Conservation (phyloP, 2,113 vertebrate genomes). For the Smithornis capensis region DNA sequence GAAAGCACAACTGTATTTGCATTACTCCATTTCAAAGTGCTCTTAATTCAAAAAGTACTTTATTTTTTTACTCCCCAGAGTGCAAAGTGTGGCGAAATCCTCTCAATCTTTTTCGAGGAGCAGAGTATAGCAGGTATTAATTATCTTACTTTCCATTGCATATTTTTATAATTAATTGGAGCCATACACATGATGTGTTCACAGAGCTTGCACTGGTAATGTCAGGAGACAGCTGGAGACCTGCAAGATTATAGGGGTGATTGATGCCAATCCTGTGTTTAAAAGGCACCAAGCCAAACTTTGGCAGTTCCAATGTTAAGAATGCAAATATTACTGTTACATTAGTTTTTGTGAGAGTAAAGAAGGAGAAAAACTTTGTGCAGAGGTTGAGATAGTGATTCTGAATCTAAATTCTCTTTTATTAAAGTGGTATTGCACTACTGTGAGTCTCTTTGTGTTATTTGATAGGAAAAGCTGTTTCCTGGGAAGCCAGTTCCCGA, state of each 20-base stretch:
- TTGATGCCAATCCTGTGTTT: background rate
- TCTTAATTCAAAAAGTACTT: background rate
- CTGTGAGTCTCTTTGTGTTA: background rate
- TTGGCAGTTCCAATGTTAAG: background rate
- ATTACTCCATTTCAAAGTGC: background rate
- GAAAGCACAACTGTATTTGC: background rate
- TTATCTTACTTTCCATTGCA: background rate
- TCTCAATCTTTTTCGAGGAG: slow-evolving; percentile 96
- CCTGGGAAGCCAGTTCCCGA: background rate
- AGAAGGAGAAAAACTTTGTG: background rate
- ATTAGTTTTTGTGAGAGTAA: background rate
- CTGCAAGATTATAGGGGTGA: background rate
- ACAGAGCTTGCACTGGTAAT: background rate
- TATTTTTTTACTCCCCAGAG: slow-evolving; percentile 71
- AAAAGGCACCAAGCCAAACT: background rate
- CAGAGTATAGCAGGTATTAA: slow-evolving; percentile 94
- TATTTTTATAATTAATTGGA: background rate
- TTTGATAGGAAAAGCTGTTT: background rate
- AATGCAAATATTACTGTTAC: background rate
- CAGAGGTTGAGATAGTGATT: background rate
- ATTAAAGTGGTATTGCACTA: background rate
- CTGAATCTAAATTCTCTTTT: background rate
- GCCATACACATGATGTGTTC: background rate
- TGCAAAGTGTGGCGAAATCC: slow-evolving; percentile 99
- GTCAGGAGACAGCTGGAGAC: background rate